Evolutionary conservation across 2,113 vertebrate genomes (phyloP), one percentile per base, ranked within the genome.

Genomic region (Mustela nigripes): DNA sequence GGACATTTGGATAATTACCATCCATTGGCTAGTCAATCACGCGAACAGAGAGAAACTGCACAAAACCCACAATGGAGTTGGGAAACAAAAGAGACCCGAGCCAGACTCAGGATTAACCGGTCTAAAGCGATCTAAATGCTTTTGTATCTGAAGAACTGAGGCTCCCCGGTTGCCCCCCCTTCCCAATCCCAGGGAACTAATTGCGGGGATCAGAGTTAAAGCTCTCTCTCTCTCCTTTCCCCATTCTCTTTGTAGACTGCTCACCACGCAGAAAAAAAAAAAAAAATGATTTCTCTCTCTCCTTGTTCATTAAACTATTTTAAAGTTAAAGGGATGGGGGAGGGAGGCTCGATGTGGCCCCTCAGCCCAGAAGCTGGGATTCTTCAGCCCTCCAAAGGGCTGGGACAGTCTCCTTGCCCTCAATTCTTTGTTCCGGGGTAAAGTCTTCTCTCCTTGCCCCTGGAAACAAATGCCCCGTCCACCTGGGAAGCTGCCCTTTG

Each of bases 1-100:
- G 98, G 99, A 99, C 99, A 99, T 99, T 99, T 99, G 99, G 98
- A 99, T 99, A 99, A 99, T 99, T 99, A 99, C 99, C 99, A 99
- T 99, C 99, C 98, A 99, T 99, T 99, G 99, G 98, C 99, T 99
- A 99, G 99, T 99, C 99, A 99, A 99, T 99, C 98, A 99, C 99
- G 98, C 98, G 98, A 98, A 99, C 98, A 99, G 99, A 99, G 98
- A 99, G 97, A 99, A 99, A 99, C 98, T 99, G 98, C 99, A 99
- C 98, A 99, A 99, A 99, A 99, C 99, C 99, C 99, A 99, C 99
- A 99, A 99, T 98, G 99, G 99, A 99, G 98, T 99, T 99, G 98
- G 98, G 99, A 99, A 98, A 99, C 99, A 99, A 99, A 99, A 99
- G 99, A 98, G 98, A 99, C 98, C 99, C 99, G 99, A 99, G 99